These are phyloP conservation scores for Poeciliopsis turrubarensis DNA, from an alignment of 2,113 vertebrate species.

Conservation along the genomic window DNA sequence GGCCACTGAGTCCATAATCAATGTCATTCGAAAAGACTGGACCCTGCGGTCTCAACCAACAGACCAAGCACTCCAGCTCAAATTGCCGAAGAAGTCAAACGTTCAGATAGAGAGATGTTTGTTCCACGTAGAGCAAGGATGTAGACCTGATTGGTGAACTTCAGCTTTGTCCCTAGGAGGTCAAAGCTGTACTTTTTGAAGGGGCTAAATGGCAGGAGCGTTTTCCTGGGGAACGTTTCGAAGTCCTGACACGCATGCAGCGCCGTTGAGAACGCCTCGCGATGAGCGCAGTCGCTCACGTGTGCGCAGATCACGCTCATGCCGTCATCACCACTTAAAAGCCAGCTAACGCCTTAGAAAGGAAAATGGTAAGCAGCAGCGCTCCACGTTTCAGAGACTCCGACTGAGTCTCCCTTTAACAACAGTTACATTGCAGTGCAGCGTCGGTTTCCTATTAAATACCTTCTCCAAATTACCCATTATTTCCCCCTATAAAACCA, in stretches of 20 bases:
- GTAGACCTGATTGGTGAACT: background rate
- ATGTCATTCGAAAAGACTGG: background rate
- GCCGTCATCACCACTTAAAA: slow-evolving; percentile 57
- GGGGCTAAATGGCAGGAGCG: background rate
- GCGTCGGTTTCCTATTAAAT: slow-evolving; percentile 82
- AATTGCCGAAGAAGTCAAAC: background rate
- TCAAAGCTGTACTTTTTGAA: background rate
- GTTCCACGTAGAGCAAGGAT: background rate
- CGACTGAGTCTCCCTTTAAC: slow-evolving; percentile 65
- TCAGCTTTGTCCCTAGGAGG: background rate
- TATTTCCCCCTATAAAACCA: slow-evolving; percentile 83
- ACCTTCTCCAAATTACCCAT: slow-evolving; percentile 84
- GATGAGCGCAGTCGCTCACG: slow-evolving; percentile 33
- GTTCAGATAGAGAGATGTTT: background rate
- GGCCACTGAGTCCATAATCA: background rate
- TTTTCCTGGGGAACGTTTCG: background rate
- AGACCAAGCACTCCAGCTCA: background rate
- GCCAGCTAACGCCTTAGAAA: slow-evolving; percentile 58
- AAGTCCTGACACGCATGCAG: background rate
- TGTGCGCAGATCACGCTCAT: slow-evolving; percentile 36
- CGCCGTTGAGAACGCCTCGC: background rate
- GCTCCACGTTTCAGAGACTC: slow-evolving; percentile 59
- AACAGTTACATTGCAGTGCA: slow-evolving; percentile 74
- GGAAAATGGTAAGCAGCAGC: slow-evolving; percentile 54
- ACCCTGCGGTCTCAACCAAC: background rate